phyloP scores from a whole-genome alignment of 2,888 invertebrate species.

The Chymomyza procnemis region DNA sequence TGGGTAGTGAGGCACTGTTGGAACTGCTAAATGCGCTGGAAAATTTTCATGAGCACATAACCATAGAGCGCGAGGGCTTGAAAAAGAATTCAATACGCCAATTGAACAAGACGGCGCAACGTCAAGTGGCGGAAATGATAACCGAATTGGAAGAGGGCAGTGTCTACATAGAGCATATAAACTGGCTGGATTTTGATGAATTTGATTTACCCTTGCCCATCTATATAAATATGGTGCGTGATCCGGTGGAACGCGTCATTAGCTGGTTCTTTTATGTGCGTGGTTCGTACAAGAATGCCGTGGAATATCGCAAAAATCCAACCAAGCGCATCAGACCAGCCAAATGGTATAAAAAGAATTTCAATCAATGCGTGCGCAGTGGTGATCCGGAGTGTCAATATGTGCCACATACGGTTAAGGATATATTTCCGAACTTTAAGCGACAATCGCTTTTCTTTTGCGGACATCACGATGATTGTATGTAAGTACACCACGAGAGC shows the following conservation, averaged over 20 bases:
- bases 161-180: constrained; percentile 91
- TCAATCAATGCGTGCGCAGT: constrained; percentile 90
- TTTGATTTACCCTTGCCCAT: constrained; percentile 89
- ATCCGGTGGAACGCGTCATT: constrained; percentile 92
- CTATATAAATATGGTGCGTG: constrained; percentile 88
- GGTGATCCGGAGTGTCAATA: constrained; percentile 91
- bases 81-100: constrained; percentile 17
- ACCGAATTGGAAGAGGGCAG: constrained; percentile 85
- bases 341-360: constrained; percentile 82
- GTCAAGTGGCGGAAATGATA: constrained; percentile 77
- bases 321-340: constrained; percentile 79
- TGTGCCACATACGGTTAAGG: constrained; percentile 80
- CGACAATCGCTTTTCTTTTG: constrained; percentile 92
- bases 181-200: constrained; percentile 89
- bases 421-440: constrained; percentile 88
- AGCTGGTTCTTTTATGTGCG: constrained; percentile 94
- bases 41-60: constrained; percentile 40
- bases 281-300: constrained; percentile 76
- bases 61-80: constrained; percentile 49
- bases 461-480: constrained; percentile 89
- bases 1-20: constrained; percentile 93
- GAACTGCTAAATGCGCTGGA: constrained; percentile 79
- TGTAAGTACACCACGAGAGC: constrained; percentile 80
- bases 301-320: constrained; percentile 89
- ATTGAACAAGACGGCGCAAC: constrained; percentile 24